phyloP scores from a whole-genome alignment of 2,888 invertebrate genomes.

The Drosophila tripunctata region DNA sequence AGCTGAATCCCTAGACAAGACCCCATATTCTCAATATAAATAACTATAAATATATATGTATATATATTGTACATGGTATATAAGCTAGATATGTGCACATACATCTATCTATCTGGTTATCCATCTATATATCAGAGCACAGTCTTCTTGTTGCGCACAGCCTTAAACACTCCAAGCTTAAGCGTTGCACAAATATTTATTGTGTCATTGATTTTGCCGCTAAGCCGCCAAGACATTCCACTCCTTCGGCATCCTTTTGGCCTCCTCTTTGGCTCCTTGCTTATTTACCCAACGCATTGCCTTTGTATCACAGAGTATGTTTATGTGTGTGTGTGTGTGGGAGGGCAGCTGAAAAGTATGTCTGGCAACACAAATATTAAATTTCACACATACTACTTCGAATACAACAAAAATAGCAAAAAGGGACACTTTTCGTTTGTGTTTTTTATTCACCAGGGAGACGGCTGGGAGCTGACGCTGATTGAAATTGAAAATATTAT shows the following conservation, averaged over 20 bases:
- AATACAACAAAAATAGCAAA: slow-evolving; percentile 16
- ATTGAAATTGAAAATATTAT: slow-evolving; percentile 48
- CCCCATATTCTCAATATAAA: slow-evolving; percentile 14
- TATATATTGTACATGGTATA: not conserved
- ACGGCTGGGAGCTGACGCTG: slow-evolving; percentile 41
- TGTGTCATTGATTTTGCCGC: slow-evolving; percentile 79
- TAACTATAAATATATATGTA: slow-evolving; percentile 12
- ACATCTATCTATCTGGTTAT: slow-evolving; percentile 25
- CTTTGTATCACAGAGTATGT: slow-evolving; percentile 15
- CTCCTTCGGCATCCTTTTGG: slow-evolving; percentile 23
- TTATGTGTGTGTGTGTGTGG: slow-evolving; percentile 7
- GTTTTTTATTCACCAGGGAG: slow-evolving; percentile 32
- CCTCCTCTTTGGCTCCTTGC: slow-evolving; percentile 24
- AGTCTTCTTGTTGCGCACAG: slow-evolving; percentile 55
- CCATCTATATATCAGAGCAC: slow-evolving; percentile 26
- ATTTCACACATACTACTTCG: slow-evolving; percentile 55
- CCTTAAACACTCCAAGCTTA: slow-evolving; percentile 72
- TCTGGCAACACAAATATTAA: slow-evolving; percentile 68
- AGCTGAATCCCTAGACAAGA: slow-evolving; percentile 23
- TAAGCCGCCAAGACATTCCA: slow-evolving; percentile 66
- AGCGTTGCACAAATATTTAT: slow-evolving; percentile 79
- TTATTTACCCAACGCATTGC: slow-evolving; percentile 51
- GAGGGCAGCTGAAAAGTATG: slow-evolving; percentile 12
- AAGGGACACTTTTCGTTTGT: slow-evolving; percentile 28
- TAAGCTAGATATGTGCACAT: slow-evolving; percentile 1